phyloP scores from a whole-genome alignment of 2,888 invertebrate genomes.

The Molanna angustata region DNA sequence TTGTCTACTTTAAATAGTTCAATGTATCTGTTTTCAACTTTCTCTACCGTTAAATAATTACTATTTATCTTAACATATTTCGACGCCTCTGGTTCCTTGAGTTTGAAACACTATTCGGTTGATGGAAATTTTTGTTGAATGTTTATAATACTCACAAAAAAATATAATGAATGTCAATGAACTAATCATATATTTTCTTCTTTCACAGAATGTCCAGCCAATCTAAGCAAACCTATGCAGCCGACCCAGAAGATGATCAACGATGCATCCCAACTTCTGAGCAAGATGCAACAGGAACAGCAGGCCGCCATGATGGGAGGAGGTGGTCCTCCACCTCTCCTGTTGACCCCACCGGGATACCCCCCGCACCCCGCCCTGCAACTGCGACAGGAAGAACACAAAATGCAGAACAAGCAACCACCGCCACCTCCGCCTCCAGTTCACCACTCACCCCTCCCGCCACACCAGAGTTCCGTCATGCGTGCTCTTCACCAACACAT shows the following conservation, averaged over 20 bases:
- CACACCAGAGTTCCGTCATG: conserved; percentile 64
- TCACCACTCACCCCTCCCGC: conserved; percentile 58
- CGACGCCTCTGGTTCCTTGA: no score
- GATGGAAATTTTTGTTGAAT: no score
- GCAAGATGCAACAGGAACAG: conserved; percentile 69
- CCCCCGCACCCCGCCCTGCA: conserved; percentile 69
- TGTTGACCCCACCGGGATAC: conserved; percentile 73
- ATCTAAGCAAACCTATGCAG: conserved; percentile 72
- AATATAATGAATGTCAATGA: no score
- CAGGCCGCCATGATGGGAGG: conserved; percentile 55
- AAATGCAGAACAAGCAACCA: conserved; percentile 58
- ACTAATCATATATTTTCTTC: conserved; percentile 2
- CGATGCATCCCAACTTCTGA: conserved; percentile 62
- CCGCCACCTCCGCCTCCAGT: conserved; percentile 56
- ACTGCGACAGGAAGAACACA: conserved; percentile 54
- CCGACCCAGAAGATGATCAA: conserved; percentile 76
- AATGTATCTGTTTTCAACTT: not conserved
- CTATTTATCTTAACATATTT: no score
- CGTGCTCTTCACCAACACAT: conserved; percentile 78
- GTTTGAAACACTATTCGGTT: no score
- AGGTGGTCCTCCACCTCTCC: conserved; percentile 58
- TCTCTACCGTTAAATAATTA: no score
- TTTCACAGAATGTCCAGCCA: conserved; percentile 59
- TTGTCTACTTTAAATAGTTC: not conserved
- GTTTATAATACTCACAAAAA: no score